These are phyloP conservation scores for Opisthocomus hoazin DNA, from an alignment of 2,113 vertebrate species.

Conservation along the genomic window DNA sequence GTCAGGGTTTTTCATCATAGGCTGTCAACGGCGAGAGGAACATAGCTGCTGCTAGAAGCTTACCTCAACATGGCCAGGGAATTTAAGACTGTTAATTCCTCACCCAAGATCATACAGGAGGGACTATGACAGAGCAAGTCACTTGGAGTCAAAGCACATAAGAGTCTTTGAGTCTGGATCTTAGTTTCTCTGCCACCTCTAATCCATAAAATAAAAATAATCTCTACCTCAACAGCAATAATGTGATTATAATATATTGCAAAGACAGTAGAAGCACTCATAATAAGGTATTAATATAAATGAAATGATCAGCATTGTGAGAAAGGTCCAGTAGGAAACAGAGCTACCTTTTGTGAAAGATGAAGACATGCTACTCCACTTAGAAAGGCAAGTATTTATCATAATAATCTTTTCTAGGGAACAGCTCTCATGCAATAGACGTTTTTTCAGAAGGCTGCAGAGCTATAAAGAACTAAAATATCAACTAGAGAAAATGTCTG, in stretches of 20 bases:
- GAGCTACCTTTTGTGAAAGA: neutral
- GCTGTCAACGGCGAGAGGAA: neutral
- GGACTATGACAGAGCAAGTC: neutral
- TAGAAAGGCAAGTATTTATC: neutral
- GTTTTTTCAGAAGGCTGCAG: neutral
- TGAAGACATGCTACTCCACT: neutral
- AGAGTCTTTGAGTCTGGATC: neutral
- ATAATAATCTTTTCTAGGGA: neutral
- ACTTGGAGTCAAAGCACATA: neutral
- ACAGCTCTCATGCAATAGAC: neutral
- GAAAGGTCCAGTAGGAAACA: neutral
- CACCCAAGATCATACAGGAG: neutral
- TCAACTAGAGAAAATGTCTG: neutral
- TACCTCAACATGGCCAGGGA: neutral
- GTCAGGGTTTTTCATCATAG: neutral
- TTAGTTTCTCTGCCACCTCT: neutral
- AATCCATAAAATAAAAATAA: neutral
- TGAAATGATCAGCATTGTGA: neutral
- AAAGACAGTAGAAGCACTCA: neutral
- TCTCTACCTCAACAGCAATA: neutral
- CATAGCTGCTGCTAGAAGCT: neutral
- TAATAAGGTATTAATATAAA: neutral
- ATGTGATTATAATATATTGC: neutral
- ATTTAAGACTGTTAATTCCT: neutral
- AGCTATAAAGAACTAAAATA: neutral